Percentiles rank a stretch among this genome's conserved stretches.
These are phyloP conservation scores for Porites lobata DNA, from an alignment of 92 coral and sea anemone species.

Conservation along the genomic window DNA sequence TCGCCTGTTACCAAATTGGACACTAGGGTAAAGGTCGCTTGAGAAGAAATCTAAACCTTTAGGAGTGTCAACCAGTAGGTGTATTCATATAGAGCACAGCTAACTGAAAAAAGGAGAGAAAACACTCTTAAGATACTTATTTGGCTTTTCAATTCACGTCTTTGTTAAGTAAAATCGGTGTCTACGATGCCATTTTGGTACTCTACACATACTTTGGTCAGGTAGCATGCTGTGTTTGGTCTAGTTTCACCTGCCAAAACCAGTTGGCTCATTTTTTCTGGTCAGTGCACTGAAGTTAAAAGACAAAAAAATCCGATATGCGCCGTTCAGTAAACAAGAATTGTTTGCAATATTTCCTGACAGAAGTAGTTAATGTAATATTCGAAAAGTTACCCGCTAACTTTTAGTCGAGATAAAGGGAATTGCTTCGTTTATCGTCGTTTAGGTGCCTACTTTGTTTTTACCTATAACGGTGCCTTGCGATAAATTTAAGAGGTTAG, in stretches of 20 bases:
- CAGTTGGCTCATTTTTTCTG: neutral
- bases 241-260: too few relatives aligned
- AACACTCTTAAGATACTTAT: neutral
- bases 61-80: neutral
- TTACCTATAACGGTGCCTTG: neutral
- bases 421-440: neutral
- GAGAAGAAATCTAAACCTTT: neutral
- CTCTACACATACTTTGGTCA: neutral
- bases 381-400: too few relatives aligned
- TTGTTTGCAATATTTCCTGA: too few relatives aligned
- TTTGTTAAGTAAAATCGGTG: neutral
- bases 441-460: conserved; percentile 20
- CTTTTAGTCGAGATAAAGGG: too few relatives aligned
- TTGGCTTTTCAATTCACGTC: neutral
- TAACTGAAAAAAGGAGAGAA: neutral
- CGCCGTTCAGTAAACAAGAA: too few relatives aligned
- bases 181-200: neutral
- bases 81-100: neutral
- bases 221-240: neutral
- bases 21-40: conserved; percentile 11
- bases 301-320: too few relatives aligned
- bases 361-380: too few relatives aligned
- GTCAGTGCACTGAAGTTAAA: too few relatives aligned
- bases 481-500: conserved; percentile 31
- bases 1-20: neutral